Percentiles rank a stretch among this genome's conserved stretches.
Conservation (phyloP, 2,113 vertebrate species). For the Ibidorhyncha struthersii region DNA sequence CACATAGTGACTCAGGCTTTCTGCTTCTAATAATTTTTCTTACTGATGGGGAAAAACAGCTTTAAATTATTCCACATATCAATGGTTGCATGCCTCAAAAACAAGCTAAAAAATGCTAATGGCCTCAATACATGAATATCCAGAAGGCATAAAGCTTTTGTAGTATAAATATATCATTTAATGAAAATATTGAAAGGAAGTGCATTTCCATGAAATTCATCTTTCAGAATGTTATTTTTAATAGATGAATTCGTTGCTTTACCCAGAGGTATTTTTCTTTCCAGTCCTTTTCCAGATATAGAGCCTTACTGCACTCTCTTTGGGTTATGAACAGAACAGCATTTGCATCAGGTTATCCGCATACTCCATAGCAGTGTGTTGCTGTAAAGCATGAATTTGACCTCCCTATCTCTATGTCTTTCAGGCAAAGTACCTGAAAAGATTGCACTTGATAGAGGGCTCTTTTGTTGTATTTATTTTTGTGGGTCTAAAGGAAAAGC, state of each 20-base stretch:
- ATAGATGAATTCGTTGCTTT: slow-evolving; percentile 33
- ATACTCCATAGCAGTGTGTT: background rate
- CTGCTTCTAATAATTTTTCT: slow-evolving; percentile 30
- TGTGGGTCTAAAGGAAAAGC: background rate
- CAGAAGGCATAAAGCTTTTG: slow-evolving; percentile 38
- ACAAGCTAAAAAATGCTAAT: slow-evolving; percentile 36
- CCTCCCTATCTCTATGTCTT: background rate
- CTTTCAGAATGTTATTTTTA: slow-evolving; percentile 45
- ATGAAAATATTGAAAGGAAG: slow-evolving; percentile 46
- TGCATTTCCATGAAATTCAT: slow-evolving; percentile 34
- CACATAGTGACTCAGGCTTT: slow-evolving; percentile 25
- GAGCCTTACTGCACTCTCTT: background rate
- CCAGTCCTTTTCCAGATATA: background rate
- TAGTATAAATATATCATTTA: slow-evolving; percentile 53
- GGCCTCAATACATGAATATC: slow-evolving; percentile 38
- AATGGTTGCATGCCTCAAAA: background rate
- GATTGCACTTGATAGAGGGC: background rate
- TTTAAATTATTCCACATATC: slow-evolving; percentile 34
- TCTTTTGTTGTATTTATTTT: background rate
- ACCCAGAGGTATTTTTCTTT: slow-evolving; percentile 3
- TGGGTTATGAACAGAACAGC: background rate
- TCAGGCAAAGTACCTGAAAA: background rate
- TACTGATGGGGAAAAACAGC: slow-evolving; percentile 10
- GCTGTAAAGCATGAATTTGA: background rate
- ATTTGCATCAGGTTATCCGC: background rate